Conservation (phyloP, 2,797 vertebrate species). For the Bufotes viridis region DNA sequence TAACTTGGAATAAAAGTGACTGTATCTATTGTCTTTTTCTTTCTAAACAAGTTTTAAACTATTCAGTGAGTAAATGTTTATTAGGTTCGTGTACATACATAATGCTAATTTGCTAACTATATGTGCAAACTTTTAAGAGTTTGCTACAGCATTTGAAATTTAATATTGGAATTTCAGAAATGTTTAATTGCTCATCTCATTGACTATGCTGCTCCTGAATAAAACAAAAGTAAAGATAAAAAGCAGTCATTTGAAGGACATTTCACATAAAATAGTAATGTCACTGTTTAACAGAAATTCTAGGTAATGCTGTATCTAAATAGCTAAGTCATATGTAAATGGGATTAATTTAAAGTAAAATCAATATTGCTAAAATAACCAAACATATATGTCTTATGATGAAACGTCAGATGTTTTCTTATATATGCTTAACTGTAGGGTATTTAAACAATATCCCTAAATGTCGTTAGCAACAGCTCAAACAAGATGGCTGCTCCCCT, state of each 20-base stretch:
- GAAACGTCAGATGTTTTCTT: background rate
- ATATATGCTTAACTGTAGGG: background rate
- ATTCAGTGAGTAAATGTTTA: conserved; percentile 37
- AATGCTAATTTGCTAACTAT: conserved; percentile 31
- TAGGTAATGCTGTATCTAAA: background rate
- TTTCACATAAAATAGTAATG: background rate
- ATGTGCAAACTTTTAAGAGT: background rate
- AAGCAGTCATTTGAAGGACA: conserved; percentile 22
- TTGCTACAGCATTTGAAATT: background rate
- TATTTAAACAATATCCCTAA: no score
- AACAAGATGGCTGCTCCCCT: no score
- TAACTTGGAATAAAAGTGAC: conserved; percentile 38
- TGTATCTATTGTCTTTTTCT: background rate
- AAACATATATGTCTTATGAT: background rate
- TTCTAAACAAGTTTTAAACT: conserved; percentile 7
- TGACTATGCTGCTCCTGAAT: conserved; percentile 22
- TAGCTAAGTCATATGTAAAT: background rate
- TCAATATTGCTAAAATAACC: background rate
- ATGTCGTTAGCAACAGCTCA: no score
- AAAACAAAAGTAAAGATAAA: conserved; percentile 23
- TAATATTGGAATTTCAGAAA: conserved; percentile 1
- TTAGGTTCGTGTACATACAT: conserved; percentile 33
- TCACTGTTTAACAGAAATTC: background rate
- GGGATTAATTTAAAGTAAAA: background rate
- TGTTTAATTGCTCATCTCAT: conserved; percentile 8